Evolutionary conservation across 2,113 vertebrate genomes (phyloP).

Genomic region (Hippoglossus stenolepis): DNA sequence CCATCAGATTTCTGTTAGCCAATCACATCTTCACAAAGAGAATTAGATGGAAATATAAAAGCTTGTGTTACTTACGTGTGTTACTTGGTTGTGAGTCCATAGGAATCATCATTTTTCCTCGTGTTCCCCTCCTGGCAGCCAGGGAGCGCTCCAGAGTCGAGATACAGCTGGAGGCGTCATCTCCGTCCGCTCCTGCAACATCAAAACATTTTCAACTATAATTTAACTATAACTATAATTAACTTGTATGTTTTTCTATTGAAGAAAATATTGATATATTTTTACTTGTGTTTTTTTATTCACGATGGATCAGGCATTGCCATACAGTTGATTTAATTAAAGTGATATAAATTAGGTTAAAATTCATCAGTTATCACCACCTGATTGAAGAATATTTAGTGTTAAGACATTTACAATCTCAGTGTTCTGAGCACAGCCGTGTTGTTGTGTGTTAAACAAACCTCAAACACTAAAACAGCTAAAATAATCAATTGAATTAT

Average conservation of each 20-base stretch:
- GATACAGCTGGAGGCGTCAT: conserved; percentile 90
- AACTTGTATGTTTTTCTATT: too few relatives aligned
- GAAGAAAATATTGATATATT: not conserved
- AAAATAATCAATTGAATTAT: not conserved
- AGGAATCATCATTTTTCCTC: conserved; percentile 94
- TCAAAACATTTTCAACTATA: too few relatives aligned
- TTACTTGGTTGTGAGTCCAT: conserved; percentile 93
- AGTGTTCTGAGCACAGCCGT: too few relatives aligned
- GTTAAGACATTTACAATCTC: too few relatives aligned
- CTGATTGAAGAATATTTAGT: too few relatives aligned
- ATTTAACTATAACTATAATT: too few relatives aligned
- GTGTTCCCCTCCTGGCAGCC: conserved; percentile 87
- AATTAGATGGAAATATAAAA: not conserved
- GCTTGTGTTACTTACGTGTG: conserved; percentile 81
- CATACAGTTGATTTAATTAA: not conserved
- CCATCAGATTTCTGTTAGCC: too few relatives aligned
- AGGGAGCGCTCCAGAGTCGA: conserved; percentile 93
- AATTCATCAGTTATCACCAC: too few relatives aligned
- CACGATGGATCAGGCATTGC: not conserved
- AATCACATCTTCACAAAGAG: not conserved
- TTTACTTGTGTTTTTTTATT: not conserved
- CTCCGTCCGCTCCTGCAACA: conserved; percentile 85
- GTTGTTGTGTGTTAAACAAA: not conserved
- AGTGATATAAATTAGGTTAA: too few relatives aligned
- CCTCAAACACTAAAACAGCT: not conserved